Evolutionary conservation across 2,113 vertebrate species (phyloP), one percentile per base, ranked within the genome.

Genomic region (Elaphurus davidianus): DNA sequence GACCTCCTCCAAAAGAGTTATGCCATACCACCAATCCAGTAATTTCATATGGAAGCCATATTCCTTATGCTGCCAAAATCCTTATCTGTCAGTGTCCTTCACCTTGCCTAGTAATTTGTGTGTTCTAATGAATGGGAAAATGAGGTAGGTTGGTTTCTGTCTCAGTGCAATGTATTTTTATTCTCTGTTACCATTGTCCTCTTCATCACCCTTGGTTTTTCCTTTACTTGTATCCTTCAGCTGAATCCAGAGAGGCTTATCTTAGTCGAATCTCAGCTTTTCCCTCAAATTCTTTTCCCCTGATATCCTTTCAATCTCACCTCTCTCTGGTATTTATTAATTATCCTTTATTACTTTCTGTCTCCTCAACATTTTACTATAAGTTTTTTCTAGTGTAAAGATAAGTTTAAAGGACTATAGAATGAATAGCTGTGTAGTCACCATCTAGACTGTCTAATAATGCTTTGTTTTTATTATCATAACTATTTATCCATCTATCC

Each of bases 1-100:
- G n/a, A 71, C n/a, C 36, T 23, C 19, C n/a, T 71, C n/a, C 67
- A 71, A 71, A 40, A 40, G 19, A 27, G 57, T 27, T 59, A 59
- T 59, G 27, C 25, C 23, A 59, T 59, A 59, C 57, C 40, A 54
- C 71, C 45, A 95, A 84, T 74, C n/a, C 79, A 96, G 74, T 94
- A 94, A 96, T 95, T 95, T 94, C 81, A 87, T 12, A 84, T 62
- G 81, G 50, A 97, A 95, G 84, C 81, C 95, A 94, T 94, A 87
- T 33, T 87, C 19, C 33, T 90, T 81, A 36, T 87, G 43, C 76
- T 90, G 91, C 81, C 88, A 90, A 96, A 95, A 92, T 98, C 82
- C 88, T 95, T 95, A 92, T 94, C 91, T 92, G 74, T 59, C 78
- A 81, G 79, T 95, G 89, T 50, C 40, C 88, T 95, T 96, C 81